Evolutionary conservation across 2,113 vertebrate species (phyloP).

Genomic region (Ibidorhyncha struthersii): DNA sequence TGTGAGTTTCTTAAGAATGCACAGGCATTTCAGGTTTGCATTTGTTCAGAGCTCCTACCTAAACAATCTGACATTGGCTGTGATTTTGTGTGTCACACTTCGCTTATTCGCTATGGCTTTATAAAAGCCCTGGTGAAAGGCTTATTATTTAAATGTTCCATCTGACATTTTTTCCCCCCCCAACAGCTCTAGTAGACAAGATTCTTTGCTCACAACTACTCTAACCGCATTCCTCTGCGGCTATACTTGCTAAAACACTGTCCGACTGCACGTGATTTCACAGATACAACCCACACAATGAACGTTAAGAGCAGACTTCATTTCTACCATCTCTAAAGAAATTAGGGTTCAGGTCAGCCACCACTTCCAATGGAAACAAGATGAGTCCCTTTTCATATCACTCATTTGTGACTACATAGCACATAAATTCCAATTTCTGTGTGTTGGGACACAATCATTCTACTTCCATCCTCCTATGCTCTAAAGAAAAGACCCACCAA

Average conservation of each 20-base stretch:
- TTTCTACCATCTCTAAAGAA: background rate
- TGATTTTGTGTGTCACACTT: background rate
- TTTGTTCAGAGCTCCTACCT: background rate
- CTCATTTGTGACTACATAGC: background rate
- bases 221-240: background rate
- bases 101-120: background rate
- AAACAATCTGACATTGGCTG: background rate
- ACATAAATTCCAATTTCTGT: background rate
- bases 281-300: background rate
- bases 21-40: background rate
- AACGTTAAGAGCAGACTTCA: accelerated
- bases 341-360: background rate
- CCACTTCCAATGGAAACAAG: background rate
- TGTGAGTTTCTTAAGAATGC: background rate
- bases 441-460: background rate
- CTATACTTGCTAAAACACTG: background rate
- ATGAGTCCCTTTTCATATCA: background rate
- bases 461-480: background rate
- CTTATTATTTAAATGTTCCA: background rate
- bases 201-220: background rate
- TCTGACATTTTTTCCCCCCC: background rate
- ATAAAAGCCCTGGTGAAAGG: background rate
- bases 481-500: background rate
- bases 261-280: background rate
- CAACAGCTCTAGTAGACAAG: background rate